Conservation (phyloP, 2,888 invertebrate genomes). For the Clunio marinus region DNA sequence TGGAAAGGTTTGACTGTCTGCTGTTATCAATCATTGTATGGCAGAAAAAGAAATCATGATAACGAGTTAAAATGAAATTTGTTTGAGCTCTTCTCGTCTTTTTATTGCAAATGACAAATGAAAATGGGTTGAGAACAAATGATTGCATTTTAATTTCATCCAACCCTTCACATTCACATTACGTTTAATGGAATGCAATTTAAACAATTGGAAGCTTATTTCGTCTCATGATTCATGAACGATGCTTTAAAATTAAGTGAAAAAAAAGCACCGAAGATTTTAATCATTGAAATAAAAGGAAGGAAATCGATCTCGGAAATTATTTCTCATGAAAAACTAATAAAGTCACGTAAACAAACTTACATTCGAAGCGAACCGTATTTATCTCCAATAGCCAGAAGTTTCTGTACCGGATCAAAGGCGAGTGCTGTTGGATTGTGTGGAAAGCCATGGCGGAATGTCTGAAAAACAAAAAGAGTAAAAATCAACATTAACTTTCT, state of each 20-base stretch:
- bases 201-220: background rate
- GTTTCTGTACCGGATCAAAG: constrained; percentile 95
- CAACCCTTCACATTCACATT: too few relatives aligned
- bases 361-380: constrained; percentile 91
- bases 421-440: constrained; percentile 95
- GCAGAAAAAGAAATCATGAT: background rate
- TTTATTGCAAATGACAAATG: too few relatives aligned
- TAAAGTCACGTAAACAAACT: constrained; percentile 34
- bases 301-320: background rate
- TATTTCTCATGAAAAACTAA: too few relatives aligned
- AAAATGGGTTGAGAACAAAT: too few relatives aligned
- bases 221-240: constrained; percentile 31
- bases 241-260: background rate
- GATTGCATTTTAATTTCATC: background rate
- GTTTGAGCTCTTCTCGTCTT: background rate
- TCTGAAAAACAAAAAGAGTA: constrained; percentile 62
- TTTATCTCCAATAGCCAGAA: constrained; percentile 95
- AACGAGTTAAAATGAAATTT: background rate
- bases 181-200: background rate
- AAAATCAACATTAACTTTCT: constrained; percentile 1
- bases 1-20: background rate
- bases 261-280: background rate
- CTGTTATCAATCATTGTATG: constrained; percentile 5
- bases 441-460: constrained; percentile 98
- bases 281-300: background rate